Percentiles rank a stretch among this genome's conserved stretches.
Evolutionary conservation across 2,888 invertebrate species (phyloP).

Genomic region (Hartigia nigra): DNA sequence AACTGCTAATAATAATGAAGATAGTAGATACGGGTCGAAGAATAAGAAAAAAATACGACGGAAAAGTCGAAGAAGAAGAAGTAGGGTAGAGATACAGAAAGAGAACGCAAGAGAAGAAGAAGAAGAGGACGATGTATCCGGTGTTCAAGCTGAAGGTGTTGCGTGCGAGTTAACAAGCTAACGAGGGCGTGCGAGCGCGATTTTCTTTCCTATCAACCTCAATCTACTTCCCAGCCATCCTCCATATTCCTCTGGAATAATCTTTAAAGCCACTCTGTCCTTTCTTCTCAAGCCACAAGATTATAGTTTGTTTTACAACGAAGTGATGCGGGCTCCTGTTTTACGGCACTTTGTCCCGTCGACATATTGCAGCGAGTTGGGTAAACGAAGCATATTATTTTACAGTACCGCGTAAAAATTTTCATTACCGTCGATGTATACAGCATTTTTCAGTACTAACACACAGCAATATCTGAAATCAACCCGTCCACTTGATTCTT

Average conservation of each 20-base stretch:
- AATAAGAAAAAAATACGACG: background rate
- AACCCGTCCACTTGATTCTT: background rate
- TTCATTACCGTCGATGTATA: background rate
- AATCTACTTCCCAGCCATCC: constrained; percentile 62
- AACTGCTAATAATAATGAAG: background rate
- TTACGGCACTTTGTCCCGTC: constrained; percentile 32
- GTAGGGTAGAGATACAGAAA: constrained; percentile 35
- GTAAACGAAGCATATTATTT: background rate
- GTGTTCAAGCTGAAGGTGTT: constrained; percentile 65
- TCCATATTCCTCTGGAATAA: constrained; percentile 39
- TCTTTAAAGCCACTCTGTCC: constrained; percentile 23
- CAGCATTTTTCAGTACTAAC: background rate
- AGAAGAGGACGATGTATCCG: constrained; percentile 59
- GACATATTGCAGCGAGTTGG: background rate
- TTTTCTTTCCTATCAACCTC: constrained; percentile 65
- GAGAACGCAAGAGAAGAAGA: constrained; percentile 4
- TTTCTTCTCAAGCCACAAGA: constrained; percentile 24
- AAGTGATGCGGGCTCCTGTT: constrained; percentile 28
- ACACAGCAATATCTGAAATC: background rate
- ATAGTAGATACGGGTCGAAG: background rate
- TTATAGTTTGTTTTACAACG: constrained; percentile 1
- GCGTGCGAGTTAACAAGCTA: constrained; percentile 67
- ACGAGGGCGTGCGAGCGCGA: constrained; percentile 65
- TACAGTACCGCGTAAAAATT: background rate
- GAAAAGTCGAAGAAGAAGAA: constrained; percentile 12